Base-by-base conservation (phyloP, 2,888 invertebrate genomes). In the Polia nebulosa region DNA sequence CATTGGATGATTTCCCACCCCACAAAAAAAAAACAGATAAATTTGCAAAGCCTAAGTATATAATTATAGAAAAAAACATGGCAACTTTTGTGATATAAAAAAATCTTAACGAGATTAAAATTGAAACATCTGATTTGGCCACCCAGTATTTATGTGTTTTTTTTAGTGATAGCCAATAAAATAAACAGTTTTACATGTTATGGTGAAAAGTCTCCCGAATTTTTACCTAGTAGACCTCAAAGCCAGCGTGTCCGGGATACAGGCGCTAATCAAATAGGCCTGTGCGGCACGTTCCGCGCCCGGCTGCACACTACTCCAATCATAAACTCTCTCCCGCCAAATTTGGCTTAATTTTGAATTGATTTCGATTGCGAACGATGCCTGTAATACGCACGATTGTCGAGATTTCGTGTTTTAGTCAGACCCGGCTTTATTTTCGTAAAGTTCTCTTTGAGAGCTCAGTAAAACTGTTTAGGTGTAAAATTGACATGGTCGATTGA, bases 231-330 rank as follows among this genome's bases (percentile, higher is more conserved):
- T 83, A 83, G 61, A 15, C 61, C 62, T 52, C 63, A 20, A 52
- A 41, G 32, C 4, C 20, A 39, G 58, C 55, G 25, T 57, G 59
- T 64, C 56, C 45, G 65, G 57, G 60, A 76, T 73, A 75, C 63
- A 70, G 61, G 73, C 73, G 78, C 82, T 87, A 89, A 90, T 89
- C 87, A 88, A 89, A 90, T 87, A 84, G 75, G 78, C 80, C 82
- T 78, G 74, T 80, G 81, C 74, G 80, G 74, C 75, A 76, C 78
- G 82, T 76, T 73, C 77, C 68, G 63, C 78, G 78, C 72, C 78
- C 83, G 78, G 86, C 83, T 84, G 83, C 82, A 84, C 83, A 75
- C 77, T 66, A 74, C 73, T 81, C 78, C 84, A 85, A 84, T 85
- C 84, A 85, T 88, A 84, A 83, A 82, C 83, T 78, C 75, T 77